phyloP scores from a whole-genome alignment of 2,888 invertebrate genomes.

The Perizoma flavofasciatum region DNA sequence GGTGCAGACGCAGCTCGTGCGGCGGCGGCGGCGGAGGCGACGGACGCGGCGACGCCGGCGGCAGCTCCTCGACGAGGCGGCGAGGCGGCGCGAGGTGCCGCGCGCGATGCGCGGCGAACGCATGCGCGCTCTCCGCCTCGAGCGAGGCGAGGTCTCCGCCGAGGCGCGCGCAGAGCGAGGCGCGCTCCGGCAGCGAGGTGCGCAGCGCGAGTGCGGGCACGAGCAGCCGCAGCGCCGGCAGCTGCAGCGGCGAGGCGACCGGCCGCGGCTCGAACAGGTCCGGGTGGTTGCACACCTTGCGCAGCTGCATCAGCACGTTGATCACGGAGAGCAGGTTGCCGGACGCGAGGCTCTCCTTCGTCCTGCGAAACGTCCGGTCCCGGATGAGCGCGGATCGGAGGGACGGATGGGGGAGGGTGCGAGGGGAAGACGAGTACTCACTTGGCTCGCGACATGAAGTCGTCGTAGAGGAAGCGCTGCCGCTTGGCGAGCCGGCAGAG shows the following conservation, averaged over 20 bases:
- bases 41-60: slow-evolving; percentile 84
- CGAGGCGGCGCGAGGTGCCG: slow-evolving; percentile 88
- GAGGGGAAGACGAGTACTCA: background rate
- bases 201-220: slow-evolving; percentile 90
- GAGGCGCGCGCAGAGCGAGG: slow-evolving; percentile 85
- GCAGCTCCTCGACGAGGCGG: slow-evolving; percentile 66
- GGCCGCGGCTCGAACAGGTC: slow-evolving; percentile 98
- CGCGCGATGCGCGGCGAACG: slow-evolving; percentile 93
- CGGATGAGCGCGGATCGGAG: too few relatives aligned
- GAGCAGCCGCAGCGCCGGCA: slow-evolving; percentile 88
- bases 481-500: slow-evolving; percentile 97
- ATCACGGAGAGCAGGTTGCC: slow-evolving; percentile 98
- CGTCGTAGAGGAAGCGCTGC: slow-evolving; percentile 98
- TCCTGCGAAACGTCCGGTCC: slow-evolving; percentile 80
- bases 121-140: slow-evolving; percentile 88
- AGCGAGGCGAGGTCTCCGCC: slow-evolving; percentile 86
- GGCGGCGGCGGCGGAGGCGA: slow-evolving; percentile 42
- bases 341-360: slow-evolving; percentile 95
- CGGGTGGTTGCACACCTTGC: slow-evolving; percentile 99
- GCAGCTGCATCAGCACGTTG: slow-evolving; percentile 97
- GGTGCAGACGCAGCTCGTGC: slow-evolving; percentile 45
- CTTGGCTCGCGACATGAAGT: slow-evolving; percentile 97
- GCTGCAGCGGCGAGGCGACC: slow-evolving; percentile 96
- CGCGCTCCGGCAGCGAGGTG: slow-evolving; percentile 69
- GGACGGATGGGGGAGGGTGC: too few relatives aligned